Conservation (phyloP, 2,113 vertebrate genomes). For the Suricata suricatta region DNA sequence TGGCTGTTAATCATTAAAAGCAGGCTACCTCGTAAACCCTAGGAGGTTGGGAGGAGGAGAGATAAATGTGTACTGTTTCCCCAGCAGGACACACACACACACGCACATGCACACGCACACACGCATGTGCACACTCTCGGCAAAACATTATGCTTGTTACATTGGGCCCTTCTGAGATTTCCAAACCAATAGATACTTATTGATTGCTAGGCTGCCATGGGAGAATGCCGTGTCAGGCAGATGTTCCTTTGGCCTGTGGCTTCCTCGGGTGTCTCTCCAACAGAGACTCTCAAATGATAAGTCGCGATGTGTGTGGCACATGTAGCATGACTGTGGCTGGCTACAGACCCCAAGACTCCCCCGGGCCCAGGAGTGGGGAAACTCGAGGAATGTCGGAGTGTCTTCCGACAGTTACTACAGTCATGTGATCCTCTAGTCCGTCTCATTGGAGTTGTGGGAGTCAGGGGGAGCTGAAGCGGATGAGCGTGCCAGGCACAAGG, state of each 20-base stretch:
- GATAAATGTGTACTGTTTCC: conserved; percentile 59
- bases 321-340: neutral
- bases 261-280: neutral
- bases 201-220: neutral
- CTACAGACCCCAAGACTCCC: too few species aligned
- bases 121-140: neutral
- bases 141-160: conserved; percentile 20
- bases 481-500: neutral
- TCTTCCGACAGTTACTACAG: neutral
- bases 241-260: neutral
- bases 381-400: neutral
- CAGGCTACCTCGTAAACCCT: conserved; percentile 58
- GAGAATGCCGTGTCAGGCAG: neutral
- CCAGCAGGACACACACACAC: neutral
- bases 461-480: neutral
- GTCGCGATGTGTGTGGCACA: neutral
- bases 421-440: neutral
- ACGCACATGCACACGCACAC: neutral
- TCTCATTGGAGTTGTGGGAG: neutral
- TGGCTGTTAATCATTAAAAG: conserved; percentile 76
- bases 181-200: conserved; percentile 17
- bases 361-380: neutral
- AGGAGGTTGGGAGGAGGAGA: conserved; percentile 57
- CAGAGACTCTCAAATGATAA: neutral
- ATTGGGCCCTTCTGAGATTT: neutral